phyloP scores from a whole-genome alignment of 2,113 vertebrate genomes.

The Ameiurus melas region DNA sequence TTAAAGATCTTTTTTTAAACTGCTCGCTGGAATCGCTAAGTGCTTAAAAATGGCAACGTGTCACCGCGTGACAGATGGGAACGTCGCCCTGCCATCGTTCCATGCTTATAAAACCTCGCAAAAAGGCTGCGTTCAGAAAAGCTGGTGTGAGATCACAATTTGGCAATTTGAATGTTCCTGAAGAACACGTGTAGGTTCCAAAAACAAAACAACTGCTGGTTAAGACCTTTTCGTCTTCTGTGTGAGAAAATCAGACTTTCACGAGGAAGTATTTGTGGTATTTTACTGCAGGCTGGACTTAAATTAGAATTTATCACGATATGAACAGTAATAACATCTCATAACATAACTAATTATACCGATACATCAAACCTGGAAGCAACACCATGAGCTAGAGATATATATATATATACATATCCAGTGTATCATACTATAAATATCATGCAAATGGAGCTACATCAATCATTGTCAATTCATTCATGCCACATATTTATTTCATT shows the following conservation, averaged over 20 bases:
- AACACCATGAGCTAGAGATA: background rate
- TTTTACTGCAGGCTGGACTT: background rate
- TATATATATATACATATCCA: background rate
- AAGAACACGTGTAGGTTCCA: background rate
- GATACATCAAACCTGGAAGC: background rate
- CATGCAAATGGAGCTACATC: background rate
- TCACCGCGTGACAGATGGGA: slow-evolving; percentile 28
- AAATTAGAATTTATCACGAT: background rate
- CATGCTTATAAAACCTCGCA: background rate
- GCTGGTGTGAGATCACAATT: slow-evolving; percentile 5
- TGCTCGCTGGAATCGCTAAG: background rate
- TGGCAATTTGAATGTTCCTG: background rate
- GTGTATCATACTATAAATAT: background rate
- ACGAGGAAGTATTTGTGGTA: background rate
- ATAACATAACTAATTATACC: background rate
- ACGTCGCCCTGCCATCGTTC: background rate
- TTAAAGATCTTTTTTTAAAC: background rate
- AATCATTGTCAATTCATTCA: background rate
- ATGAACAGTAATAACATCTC: background rate
- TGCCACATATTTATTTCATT: background rate
- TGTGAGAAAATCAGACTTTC: background rate
- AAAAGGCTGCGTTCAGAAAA: background rate
- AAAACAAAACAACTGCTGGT: background rate
- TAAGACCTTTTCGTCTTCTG: background rate
- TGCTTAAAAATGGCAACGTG: slow-evolving; percentile 6